Conservation (phyloP, 2,113 vertebrate species). For the Micronisus gabar region DNA sequence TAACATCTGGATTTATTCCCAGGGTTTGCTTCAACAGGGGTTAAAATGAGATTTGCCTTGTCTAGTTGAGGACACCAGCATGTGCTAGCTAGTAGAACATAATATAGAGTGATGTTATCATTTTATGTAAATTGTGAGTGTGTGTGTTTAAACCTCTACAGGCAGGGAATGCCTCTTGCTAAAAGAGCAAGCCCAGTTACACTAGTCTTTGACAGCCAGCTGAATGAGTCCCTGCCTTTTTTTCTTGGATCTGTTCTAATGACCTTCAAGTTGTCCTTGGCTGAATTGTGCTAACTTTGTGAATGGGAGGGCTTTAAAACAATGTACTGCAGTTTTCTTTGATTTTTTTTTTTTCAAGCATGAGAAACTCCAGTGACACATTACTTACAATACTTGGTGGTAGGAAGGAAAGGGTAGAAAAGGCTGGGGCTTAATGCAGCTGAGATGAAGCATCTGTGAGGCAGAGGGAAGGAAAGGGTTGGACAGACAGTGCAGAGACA, state of each 20-base stretch:
- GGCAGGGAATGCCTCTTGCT: not conserved
- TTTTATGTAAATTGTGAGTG: not conserved
- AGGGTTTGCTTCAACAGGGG: not conserved
- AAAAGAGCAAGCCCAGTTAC: not conserved
- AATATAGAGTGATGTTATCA: not conserved
- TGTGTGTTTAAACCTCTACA: not conserved
- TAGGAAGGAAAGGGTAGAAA: not conserved
- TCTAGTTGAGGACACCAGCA: not conserved
- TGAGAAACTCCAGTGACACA: not conserved
- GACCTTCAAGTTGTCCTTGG: conserved; percentile 23
- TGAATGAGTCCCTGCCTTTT: not conserved
- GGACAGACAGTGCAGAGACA: not conserved
- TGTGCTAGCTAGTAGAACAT: not conserved
- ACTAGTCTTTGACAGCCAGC: not conserved
- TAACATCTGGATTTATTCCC: not conserved
- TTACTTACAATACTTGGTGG: not conserved
- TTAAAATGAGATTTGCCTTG: not conserved
- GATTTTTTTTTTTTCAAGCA: not conserved
- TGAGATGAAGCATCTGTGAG: not conserved
- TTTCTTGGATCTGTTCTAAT: not conserved
- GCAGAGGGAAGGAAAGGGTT: not conserved
- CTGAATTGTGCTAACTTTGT: not conserved
- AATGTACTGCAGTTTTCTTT: not conserved
- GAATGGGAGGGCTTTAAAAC: not conserved
- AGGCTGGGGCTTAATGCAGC: not conserved